Base-by-base conservation (phyloP, 2,888 invertebrate species). In the Halictus ligatus region DNA sequence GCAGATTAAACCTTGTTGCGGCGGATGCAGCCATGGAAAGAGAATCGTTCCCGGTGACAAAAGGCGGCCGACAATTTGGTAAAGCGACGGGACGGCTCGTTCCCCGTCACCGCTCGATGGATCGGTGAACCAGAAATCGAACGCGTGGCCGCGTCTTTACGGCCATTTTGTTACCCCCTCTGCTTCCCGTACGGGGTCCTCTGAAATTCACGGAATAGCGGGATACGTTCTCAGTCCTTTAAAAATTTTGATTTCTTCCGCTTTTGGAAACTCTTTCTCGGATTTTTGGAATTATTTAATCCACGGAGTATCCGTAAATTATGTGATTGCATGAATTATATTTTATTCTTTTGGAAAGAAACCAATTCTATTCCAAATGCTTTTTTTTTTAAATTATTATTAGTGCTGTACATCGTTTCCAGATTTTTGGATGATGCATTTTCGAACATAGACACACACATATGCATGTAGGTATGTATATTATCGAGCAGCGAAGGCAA, bases 1-100 rank as follows among this genome's bases (percentile, higher is more conserved):
- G 92, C 89, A 92, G 92, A 92, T 92, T 92, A 92, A 92, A 92
- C 91, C 89, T 89, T 91, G 92, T 91, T 92, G 89, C 87, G 91
- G 91, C 82, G 87, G 88, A 86, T 79, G 71, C 88, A 78, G 75
- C 75, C 85, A 72, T 82, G 88, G 86, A 89, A 88, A 88, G 91
- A 89, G 89, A 85, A 89, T 82, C 73, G 88, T 83, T 78, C 15
- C 78, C 74, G 72, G 83, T 80, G 79, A 89, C 83, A 81, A 88
- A 90, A 91, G 91, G 84, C 77, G 85, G 80, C 80, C 58, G 80
- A 80, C 85, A 81, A 91, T 91, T 86, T 84, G 82, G 78, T 85
- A 77, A 84, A 88, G 82, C 84, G 84, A 83, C 43, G n/a, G 5
- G 29, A 69, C 69, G 21, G 5, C 43, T 71, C n/a, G 67, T 69